Conservation (phyloP, 2,888 invertebrate genomes). For the Masnerella sp. region DNA sequence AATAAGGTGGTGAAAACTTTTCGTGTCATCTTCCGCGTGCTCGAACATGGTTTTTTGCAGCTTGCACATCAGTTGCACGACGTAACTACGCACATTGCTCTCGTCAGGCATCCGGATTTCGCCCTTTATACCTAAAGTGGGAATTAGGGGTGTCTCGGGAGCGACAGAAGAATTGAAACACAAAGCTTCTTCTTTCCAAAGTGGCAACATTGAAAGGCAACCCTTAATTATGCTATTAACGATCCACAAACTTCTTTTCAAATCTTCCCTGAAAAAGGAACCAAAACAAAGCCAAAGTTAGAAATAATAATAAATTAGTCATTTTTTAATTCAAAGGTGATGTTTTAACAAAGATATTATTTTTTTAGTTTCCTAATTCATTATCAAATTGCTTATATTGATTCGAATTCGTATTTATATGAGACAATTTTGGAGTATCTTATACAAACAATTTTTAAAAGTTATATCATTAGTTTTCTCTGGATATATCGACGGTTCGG, state of each 20-base stretch:
- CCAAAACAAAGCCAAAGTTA: conserved; percentile 57
- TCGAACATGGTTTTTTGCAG: conserved; percentile 83
- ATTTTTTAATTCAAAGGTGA: no score
- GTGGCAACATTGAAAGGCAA: conserved; percentile 84
- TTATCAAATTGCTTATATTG: no score
- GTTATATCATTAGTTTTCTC: no score
- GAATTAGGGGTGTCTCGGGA: conserved; percentile 66
- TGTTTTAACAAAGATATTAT: no score
- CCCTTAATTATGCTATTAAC: conserved; percentile 82
- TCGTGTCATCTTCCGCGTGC: conserved; percentile 88
- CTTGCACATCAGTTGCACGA: conserved; percentile 81
- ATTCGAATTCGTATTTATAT: no score
- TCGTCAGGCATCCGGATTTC: conserved; percentile 82
- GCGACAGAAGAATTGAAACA: conserved; percentile 78
- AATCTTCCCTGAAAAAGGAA: conserved; percentile 80
- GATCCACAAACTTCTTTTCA: conserved; percentile 84
- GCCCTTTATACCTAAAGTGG: conserved; percentile 67
- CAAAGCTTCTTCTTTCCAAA: conserved; percentile 81
- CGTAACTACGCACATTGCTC: conserved; percentile 82
- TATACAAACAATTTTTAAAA: no score
- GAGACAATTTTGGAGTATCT: no score
- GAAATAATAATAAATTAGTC: no score
- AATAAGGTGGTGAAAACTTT: conserved; percentile 81
- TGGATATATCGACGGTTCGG: no score
- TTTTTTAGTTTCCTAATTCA: no score